Base-by-base conservation (phyloP, 2,888 invertebrate genomes). In the Lordiphosa fenestrarum region DNA sequence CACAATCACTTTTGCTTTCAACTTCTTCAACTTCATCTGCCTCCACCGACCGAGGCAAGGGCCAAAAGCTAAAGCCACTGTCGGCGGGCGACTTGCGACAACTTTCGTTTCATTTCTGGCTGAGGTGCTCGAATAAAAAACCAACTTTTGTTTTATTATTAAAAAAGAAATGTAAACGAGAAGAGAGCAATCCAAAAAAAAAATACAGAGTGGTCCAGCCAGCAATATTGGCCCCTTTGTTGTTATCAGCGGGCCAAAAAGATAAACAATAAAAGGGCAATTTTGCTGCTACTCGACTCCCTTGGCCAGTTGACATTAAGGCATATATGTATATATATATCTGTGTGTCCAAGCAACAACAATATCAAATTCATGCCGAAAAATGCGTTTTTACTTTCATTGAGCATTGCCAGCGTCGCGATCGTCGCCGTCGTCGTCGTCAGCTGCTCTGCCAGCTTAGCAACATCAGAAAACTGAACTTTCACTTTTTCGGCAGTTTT, bases 401-500 rank as follows among this genome's bases (percentile, higher is more conserved):
- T 86, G 72, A 75, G 73, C 69, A 56, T 19, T 53, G 40, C 21
- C 65, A 63, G 42, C 61, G 57, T 44, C 40, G 54, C 21, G 2
- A 39, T 25, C 54, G 52, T 9, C 51, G 35, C 21, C 60, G 48
- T 30, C 25, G 48, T 10, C 53, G 48, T 25, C 53, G 63, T 37
- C 66, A 41, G 59, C 61, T 52, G 66, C 69, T 62, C 78, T 48
- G 68, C 62, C 68, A 63, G 66, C 85, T 74, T 73, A 72, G 80
- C 84, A 73, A 77, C 82, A 80, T 76, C 78, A 78, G 63, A 76
- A 68, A 80, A 81, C 69, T 82, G 75, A 88, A 88, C 88, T 88
- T 88, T 88, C 89, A 88, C 89, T 88, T 88, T 88, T 88, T 88
- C 86, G 88, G 88, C 86, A 86, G 81, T 86, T 81, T 80, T 80